Percentiles rank a stretch among this genome's conserved stretches.
Conservation (phyloP, 2,797 vertebrate species). For the Botia almorhae region DNA sequence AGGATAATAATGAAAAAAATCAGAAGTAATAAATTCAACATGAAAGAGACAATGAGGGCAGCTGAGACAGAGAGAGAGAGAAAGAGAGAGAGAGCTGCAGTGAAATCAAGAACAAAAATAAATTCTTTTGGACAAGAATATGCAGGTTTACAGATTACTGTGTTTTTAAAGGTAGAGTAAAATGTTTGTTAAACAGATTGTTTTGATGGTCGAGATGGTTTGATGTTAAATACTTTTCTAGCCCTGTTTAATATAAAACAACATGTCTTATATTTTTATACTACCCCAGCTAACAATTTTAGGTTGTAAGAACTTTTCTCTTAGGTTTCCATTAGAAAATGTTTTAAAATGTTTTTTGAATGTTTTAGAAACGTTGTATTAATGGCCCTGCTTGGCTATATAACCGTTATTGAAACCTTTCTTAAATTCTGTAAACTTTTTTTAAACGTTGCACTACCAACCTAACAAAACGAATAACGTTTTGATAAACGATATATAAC, state of each 20-base stretch:
- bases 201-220: neutral
- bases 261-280: neutral
- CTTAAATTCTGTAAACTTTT: too few species aligned
- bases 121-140: slow-evolving; percentile 9
- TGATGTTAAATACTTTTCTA: neutral
- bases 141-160: neutral
- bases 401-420: too few species aligned
- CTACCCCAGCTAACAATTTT: neutral
- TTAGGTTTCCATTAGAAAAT: too few species aligned
- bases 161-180: neutral
- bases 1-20: slow-evolving; percentile 58
- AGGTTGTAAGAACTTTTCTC: too few species aligned
- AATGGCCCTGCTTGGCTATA: too few species aligned
- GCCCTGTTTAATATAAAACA: neutral
- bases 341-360: too few species aligned
- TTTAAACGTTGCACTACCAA: too few species aligned
- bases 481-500: too few species aligned
- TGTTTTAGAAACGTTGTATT: too few species aligned
- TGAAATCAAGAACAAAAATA: neutral
- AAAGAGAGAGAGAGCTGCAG: neutral
- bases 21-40: slow-evolving; percentile 56
- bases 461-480: too few species aligned
- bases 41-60: slow-evolving; percentile 56
- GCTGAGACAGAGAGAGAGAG: slow-evolving; percentile 6
- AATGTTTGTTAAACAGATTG: too few species aligned